Percentiles rank a stretch among this genome's conserved stretches.
Evolutionary conservation across 1,140 invertebrate species (phyloP).

Genomic region (Cherax destructor): DNA sequence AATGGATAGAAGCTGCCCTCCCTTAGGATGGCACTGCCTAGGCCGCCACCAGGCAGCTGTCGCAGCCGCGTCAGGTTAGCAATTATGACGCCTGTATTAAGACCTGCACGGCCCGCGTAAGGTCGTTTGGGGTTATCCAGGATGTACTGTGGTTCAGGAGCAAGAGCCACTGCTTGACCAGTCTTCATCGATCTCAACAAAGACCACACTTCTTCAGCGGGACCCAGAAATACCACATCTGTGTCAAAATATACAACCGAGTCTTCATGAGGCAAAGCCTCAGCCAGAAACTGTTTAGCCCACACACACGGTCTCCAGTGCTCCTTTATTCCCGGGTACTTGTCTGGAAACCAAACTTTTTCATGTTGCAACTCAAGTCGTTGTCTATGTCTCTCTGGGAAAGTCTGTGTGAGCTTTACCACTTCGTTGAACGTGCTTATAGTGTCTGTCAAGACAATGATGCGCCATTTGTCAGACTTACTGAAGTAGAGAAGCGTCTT

Average conservation of each 20-base stretch:
- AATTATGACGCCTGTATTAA: conserved; percentile 64
- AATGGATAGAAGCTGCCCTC: not conserved
- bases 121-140: conserved; percentile 26
- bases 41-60: conserved; percentile 25
- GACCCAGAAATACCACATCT: conserved; percentile 64
- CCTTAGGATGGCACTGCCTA: conserved; percentile 42
- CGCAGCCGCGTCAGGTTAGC: conserved; percentile 61
- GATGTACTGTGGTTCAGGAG: conserved; percentile 64
- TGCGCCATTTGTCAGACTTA: conserved; percentile 45
- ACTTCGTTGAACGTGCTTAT: conserved; percentile 44
- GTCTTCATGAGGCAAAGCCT: conserved; percentile 54
- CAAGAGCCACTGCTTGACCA: conserved; percentile 35
- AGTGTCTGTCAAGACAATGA: conserved; percentile 61
- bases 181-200: conserved; percentile 32
- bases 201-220: conserved; percentile 59
- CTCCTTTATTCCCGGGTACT: not conserved
- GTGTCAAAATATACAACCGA: conserved; percentile 61
- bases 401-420: conserved; percentile 7
- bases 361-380: conserved; percentile 45
- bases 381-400: conserved; percentile 1
- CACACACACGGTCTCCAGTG: conserved; percentile 65
- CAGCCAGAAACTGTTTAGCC: conserved; percentile 63
- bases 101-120: conserved; percentile 52
- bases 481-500: conserved; percentile 64
- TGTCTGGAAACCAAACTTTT: conserved; percentile 37